Base-by-base conservation (phyloP, 2,797 vertebrate genomes). In the Malacoraja senta region DNA sequence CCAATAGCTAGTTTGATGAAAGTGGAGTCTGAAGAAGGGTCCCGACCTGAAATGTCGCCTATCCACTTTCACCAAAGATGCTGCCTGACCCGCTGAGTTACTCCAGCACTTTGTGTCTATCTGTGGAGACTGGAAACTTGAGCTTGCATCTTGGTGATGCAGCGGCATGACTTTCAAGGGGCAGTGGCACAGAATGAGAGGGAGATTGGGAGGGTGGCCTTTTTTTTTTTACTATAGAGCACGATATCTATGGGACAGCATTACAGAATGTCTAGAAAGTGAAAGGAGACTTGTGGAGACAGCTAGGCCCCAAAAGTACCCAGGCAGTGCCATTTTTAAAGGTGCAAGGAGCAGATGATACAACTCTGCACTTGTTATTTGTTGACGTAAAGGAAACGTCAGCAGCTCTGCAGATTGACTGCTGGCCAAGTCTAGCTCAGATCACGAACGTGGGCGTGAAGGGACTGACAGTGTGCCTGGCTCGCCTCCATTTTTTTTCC, bases 201-300 rank as follows among this genome's bases (percentile, higher is more conserved):
- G 88, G 13, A 7, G 3, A 1, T 4, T 2, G 13, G 21, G 26
- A 29, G 24, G 44, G 81, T 29, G 58, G n/a, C 79, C 38, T 24
- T 81, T 84, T 84, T 84, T 21, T 81, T 81, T 81, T 81, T 21
- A 44, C 8, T 81, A 19, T 19, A 53, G 21, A 12, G 6, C 21
- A 58, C 3, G 13, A 58, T 84, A 53, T 12, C 44, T 29, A 38
- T 53, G 29, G 24, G 81, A 58, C 53, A 61, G 94, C 94, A 95
- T 93, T 93, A 92, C 94, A 95, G 94, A 94, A 94, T 94, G 94
- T 94, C 94, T 93, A 94, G 94, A 95, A 94, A 94, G 94, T 93
- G 93, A 94, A 94, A 94, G 93, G 17, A 78, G 93, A 95, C 92
- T 94, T 94, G 94, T 93, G 93, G 93, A 84, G 93, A 81, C 78